A percentile compares a stretch with the other conserved stretches of the same genome.
phyloP scores from a whole-genome alignment of 2,888 invertebrate species.

The Drosophila lutescens region DNA sequence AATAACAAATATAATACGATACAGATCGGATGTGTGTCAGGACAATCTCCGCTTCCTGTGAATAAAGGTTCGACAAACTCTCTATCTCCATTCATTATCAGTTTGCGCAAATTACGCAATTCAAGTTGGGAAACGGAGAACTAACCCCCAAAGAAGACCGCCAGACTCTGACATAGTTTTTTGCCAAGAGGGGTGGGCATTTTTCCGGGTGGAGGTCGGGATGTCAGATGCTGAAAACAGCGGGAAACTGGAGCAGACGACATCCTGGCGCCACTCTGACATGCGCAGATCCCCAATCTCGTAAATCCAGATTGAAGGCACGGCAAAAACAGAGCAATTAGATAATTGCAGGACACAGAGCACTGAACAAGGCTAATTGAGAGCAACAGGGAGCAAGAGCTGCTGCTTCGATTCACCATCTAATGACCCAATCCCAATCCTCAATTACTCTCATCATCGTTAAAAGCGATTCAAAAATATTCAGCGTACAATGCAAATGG shows the following conservation, averaged over 20 bases:
- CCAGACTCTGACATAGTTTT: conserved; percentile 67
- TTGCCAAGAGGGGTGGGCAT: conserved; percentile 9
- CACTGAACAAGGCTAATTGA: neutral
- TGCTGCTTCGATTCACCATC: conserved; percentile 5
- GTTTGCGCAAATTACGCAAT: conserved; percentile 69
- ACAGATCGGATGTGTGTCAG: conserved; percentile 66
- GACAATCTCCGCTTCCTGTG: conserved; percentile 70
- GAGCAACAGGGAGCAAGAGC: conserved; percentile 36
- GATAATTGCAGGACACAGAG: conserved; percentile 65
- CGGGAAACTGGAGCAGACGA: conserved; percentile 78
- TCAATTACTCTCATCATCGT: neutral
- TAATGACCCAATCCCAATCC: conserved; percentile 36
- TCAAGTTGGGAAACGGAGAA: conserved; percentile 42
- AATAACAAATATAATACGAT: conserved; percentile 57
- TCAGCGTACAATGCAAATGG: conserved; percentile 5
- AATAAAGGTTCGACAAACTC: conserved; percentile 3
- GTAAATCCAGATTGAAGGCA: conserved; percentile 34
- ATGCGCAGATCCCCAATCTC: conserved; percentile 58
- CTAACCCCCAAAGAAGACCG: conserved; percentile 33
- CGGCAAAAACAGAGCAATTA: conserved; percentile 53
- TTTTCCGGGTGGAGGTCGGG: neutral
- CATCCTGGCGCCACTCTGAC: conserved; percentile 77
- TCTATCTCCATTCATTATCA: conserved; percentile 61
- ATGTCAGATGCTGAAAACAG: conserved; percentile 33
- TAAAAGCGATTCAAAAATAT: conserved; percentile 8